Percentiles rank a stretch among this genome's conserved stretches.
Evolutionary conservation across 2,113 vertebrate genomes (phyloP).

Genomic region (Sinocyclocheilus anshuiensis): DNA sequence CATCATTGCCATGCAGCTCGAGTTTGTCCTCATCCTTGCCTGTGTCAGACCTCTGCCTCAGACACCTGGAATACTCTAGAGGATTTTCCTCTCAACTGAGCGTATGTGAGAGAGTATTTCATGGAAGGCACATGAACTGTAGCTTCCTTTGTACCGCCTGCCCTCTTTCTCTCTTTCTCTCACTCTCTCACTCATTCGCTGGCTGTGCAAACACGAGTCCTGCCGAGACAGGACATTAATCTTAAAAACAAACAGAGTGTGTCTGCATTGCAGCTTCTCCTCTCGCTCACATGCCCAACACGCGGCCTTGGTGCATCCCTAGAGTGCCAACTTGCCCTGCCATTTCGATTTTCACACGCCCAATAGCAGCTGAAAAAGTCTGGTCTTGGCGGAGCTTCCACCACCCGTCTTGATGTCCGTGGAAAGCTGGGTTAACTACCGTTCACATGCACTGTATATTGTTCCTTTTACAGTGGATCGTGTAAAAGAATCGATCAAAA

Average conservation of each 20-base stretch:
- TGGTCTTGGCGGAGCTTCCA: background rate
- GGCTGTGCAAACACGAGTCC: conserved; percentile 34
- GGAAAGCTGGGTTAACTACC: background rate
- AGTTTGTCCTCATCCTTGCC: conserved; percentile 46
- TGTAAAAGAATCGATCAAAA: background rate
- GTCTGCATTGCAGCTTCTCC: conserved; percentile 16
- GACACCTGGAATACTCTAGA: conserved; percentile 21
- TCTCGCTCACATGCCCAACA: conserved; percentile 8
- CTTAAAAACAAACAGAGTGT: conserved; percentile 50
- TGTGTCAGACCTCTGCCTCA: conserved; percentile 33
- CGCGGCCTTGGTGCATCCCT: background rate
- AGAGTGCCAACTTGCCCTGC: conserved; percentile 15
- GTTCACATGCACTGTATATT: background rate
- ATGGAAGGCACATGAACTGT: background rate
- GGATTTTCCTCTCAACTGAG: conserved; percentile 8
- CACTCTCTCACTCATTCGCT: background rate
- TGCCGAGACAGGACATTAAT: conserved; percentile 53
- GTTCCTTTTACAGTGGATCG: background rate
- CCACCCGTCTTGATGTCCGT: background rate
- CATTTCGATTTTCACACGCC: conserved; percentile 27
- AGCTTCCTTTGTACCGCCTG: background rate
- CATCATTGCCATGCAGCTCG: conserved; percentile 48
- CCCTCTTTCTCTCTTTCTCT: background rate
- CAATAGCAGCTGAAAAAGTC: background rate
- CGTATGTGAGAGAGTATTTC: background rate